A percentile compares a stretch with the other conserved stretches of the same genome.
Evolutionary conservation across 2,888 invertebrate species (phyloP).

Genomic region (Troides oblongomaculatus): DNA sequence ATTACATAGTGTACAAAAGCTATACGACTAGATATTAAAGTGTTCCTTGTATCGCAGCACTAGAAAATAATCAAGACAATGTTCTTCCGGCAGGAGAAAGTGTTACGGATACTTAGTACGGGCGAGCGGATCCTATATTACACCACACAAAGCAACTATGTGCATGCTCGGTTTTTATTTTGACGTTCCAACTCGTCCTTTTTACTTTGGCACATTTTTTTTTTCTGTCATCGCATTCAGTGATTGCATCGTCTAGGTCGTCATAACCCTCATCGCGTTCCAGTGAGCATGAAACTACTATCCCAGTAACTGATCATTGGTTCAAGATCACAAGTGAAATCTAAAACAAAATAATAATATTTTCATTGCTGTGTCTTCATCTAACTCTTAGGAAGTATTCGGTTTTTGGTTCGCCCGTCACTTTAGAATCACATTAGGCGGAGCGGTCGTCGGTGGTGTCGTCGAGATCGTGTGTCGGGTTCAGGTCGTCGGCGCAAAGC

Average conservation of each 20-base stretch:
- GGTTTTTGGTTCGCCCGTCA: not conserved
- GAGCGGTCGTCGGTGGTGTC: conserved; percentile 32
- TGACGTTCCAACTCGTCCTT: conserved; percentile 45
- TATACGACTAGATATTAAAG: conserved; percentile 4
- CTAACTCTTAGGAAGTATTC: not conserved
- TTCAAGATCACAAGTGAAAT: not conserved
- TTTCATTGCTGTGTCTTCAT: not conserved
- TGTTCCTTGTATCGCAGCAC: conserved; percentile 56
- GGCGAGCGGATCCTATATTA: conserved; percentile 73
- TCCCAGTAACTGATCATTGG: not conserved
- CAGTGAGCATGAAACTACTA: conserved; percentile 2
- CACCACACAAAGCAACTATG: conserved; percentile 46
- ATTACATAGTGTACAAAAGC: conserved; percentile 7
- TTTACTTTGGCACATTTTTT: conserved; percentile 65
- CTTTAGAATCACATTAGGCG: not conserved
- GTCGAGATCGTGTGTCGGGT: not conserved
- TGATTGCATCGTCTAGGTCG: conserved; percentile 73
- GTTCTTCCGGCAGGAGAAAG: conserved; percentile 65
- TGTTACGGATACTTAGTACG: conserved; percentile 68
- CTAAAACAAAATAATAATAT: not conserved
- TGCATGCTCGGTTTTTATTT: conserved; percentile 65
- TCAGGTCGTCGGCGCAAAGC: conserved; percentile 15
- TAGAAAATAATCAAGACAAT: conserved; percentile 53
- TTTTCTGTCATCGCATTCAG: conserved; percentile 74
- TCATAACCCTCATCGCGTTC: conserved; percentile 35